Evolutionary conservation across 2,797 vertebrate species (phyloP).

Genomic region (Hapalemur alaotrensis): DNA sequence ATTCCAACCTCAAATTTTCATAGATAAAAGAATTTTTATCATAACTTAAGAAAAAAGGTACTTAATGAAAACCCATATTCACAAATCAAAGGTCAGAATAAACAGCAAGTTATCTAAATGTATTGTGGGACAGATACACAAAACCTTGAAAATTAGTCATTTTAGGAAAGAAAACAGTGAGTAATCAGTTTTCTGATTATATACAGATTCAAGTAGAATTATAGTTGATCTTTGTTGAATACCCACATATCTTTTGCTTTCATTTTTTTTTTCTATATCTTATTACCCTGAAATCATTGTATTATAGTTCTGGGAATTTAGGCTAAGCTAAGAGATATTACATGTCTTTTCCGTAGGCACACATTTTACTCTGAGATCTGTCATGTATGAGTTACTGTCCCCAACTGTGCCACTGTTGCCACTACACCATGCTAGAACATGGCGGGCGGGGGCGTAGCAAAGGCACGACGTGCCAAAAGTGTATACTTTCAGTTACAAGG

Average conservation of each 20-base stretch:
- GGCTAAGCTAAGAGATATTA: background rate
- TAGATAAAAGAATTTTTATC: background rate
- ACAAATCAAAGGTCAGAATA: slow-evolving; percentile 25
- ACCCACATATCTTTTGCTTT: background rate
- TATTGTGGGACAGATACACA: background rate
- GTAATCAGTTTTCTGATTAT: background rate
- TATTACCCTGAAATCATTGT: background rate
- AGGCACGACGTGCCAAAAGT: background rate
- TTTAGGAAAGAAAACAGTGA: background rate
- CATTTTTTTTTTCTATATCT: background rate
- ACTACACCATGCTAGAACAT: background rate
- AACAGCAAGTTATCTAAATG: background rate
- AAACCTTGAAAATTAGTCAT: background rate
- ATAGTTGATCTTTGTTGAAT: background rate
- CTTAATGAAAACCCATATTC: background rate
- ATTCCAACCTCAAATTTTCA: background rate
- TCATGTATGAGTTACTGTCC: background rate
- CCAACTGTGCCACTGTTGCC: background rate
- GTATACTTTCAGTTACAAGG: background rate
- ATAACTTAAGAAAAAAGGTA: background rate
- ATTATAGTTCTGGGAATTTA: background rate
- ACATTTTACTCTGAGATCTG: background rate
- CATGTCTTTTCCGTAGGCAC: rapidly evolving
- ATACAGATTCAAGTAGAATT: background rate
- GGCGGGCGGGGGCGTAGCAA: background rate